Base-by-base conservation (phyloP, 2,797 vertebrate genomes). In the Amblyopsis hoosieri region DNA sequence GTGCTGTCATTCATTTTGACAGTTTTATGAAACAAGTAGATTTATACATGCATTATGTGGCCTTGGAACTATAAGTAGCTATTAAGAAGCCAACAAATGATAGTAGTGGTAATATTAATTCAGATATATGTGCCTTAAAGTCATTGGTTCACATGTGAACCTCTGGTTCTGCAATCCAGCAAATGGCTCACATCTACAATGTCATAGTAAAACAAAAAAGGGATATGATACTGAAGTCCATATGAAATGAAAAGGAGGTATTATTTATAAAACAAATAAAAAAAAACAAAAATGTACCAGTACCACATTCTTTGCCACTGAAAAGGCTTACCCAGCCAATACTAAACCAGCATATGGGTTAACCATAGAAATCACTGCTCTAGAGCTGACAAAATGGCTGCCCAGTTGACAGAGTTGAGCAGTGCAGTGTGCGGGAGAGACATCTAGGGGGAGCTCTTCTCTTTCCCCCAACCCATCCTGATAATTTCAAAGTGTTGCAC, bases 371-470 rank as follows among this genome's bases (percentile, higher is more conserved):
- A 57, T 55, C 51, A 58, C 37, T 45, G 57, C 49, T 75, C 45
- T 61, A 54, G 50, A 59, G 52, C 54, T 73, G 78, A 82, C 77
- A 82, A 77, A 78, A 85, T 82, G 85, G 82, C 81, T 23, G 62
- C 81, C 63, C 37, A 17, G 54, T 45, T 13, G 64, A 58, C 62
- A 59, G 57, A 51, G 61, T 63, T 6, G 15, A 49, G 47, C 11
- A 57, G 60, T 54, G 76, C 72, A 77, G 58, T 47, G 56, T 46
- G 66, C 29, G 51, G 59, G n/a, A 45, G 50, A n/a, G 49, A 45
- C 55, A 69, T 69, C 71, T 63, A 48, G 76, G 64, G 65, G 74
- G 78, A 42, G 65, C 66, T 62, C 51, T 48, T 64, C 37, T 42
- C 56, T 57, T 57, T 59, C 67, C 46, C 46, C 37, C 13, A 45